Evolutionary conservation across 2,113 vertebrate species (phyloP).

Genomic region (Chloroceryle aenea): DNA sequence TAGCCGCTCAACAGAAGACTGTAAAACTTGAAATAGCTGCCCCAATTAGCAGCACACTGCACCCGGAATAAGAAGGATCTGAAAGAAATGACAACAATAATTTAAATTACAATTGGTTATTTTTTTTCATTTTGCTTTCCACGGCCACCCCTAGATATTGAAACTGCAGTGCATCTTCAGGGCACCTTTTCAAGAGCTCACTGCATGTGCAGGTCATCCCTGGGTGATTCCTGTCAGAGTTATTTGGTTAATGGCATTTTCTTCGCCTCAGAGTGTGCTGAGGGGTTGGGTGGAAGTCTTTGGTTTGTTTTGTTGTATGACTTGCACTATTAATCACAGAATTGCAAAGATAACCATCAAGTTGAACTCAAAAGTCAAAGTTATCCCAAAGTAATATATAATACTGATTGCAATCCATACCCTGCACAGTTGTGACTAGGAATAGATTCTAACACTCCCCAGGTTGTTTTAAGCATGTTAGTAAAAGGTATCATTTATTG

Average conservation of each 20-base stretch:
- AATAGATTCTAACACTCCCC: not conserved
- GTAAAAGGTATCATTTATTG: not conserved
- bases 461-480: not conserved
- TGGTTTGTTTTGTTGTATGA: not conserved
- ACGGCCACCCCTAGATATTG: not conserved
- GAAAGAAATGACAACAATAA: not conserved
- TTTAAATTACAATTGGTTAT: not conserved
- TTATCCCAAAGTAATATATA: not conserved
- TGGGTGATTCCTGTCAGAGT: not conserved
- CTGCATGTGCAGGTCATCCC: not conserved
- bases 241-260: rapidly evolving
- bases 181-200: not conserved
- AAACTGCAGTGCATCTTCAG: not conserved
- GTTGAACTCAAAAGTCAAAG: not conserved
- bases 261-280: not conserved
- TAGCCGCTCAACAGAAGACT: not conserved
- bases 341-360: not conserved
- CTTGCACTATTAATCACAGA: not conserved
- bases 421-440: not conserved
- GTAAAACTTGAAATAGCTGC: not conserved
- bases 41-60: not conserved
- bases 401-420: not conserved
- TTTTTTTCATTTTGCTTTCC: not conserved
- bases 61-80: not conserved
- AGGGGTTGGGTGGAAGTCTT: not conserved